These are phyloP conservation scores for Myathropa florea DNA, from an alignment of 2,888 invertebrate genomes.

Conservation along the genomic window DNA sequence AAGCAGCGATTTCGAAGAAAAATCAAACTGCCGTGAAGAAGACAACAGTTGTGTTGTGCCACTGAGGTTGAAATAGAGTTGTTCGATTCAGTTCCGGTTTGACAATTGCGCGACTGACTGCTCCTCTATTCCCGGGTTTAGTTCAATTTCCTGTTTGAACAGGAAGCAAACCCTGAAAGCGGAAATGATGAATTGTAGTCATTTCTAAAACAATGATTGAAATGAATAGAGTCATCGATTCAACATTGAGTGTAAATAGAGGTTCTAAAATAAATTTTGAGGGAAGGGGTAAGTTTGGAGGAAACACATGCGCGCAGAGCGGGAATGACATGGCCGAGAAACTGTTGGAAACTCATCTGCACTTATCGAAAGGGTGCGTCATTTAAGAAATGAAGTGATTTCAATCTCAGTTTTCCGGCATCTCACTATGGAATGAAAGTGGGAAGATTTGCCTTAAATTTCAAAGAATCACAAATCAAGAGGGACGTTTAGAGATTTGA, in stretches of 20 bases:
- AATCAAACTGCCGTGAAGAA: neutral
- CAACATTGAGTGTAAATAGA: neutral
- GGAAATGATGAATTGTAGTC: slow-evolving; percentile 7
- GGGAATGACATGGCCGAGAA: neutral
- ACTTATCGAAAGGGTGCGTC: neutral
- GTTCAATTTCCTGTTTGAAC: slow-evolving; percentile 38
- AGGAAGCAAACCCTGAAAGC: slow-evolving; percentile 9
- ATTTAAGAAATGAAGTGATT: neutral
- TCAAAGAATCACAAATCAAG: no score
- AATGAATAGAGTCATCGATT: neutral
- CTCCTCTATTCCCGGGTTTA: neutral
- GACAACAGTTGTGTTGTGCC: neutral
- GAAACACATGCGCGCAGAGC: neutral
- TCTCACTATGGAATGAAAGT: no score
- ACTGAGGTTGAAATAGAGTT: neutral
- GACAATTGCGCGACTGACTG: neutral
- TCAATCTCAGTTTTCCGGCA: neutral
- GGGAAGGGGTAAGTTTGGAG: neutral
- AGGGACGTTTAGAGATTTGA: no score
- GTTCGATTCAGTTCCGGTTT: neutral
- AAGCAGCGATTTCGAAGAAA: neutral
- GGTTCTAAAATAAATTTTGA: neutral
- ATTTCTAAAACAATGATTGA: neutral
- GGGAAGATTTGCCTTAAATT: no score
- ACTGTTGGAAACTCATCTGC: neutral